phyloP scores from a whole-genome alignment of 2,113 vertebrate species.

The Semnornis frantzii region DNA sequence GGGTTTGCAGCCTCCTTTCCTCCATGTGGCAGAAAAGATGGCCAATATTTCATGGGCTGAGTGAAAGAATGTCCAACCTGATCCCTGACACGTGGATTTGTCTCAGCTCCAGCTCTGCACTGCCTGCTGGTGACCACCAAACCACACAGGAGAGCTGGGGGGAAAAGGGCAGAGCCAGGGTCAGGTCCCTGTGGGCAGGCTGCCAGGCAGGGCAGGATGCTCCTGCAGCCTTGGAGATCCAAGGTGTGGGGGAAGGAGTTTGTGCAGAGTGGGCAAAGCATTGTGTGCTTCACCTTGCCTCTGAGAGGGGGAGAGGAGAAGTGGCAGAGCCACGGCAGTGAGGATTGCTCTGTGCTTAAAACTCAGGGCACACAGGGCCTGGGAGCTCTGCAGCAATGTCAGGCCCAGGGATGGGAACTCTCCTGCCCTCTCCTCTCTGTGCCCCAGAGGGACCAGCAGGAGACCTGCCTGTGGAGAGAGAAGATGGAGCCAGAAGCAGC shows the following conservation, averaged over 20 bases:
- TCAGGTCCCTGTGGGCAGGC: background rate
- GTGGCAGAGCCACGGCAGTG: background rate
- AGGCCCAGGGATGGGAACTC: background rate
- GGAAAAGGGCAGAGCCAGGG: background rate
- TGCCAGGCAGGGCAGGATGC: background rate
- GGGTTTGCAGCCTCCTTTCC: conserved; percentile 51
- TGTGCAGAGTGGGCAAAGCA: background rate
- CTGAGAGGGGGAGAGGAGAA: background rate
- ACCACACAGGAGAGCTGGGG: background rate
- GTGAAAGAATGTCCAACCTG: background rate
- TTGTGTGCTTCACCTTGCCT: background rate
- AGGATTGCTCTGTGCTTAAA: background rate
- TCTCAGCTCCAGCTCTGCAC: background rate
- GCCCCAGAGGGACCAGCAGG: background rate
- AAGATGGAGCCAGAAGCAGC: conserved; percentile 18
- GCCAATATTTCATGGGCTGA: conserved; percentile 1
- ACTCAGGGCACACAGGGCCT: background rate
- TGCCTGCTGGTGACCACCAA: background rate
- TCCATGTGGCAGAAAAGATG: conserved; percentile 34
- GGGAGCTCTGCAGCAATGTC: background rate
- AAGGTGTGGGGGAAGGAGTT: background rate
- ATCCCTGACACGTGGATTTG: conserved; percentile 1
- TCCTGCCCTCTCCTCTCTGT: background rate
- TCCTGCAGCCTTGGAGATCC: background rate
- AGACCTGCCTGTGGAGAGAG: background rate